Conservation (phyloP, 2,113 vertebrate species). For the Elephantulus edwardii region DNA sequence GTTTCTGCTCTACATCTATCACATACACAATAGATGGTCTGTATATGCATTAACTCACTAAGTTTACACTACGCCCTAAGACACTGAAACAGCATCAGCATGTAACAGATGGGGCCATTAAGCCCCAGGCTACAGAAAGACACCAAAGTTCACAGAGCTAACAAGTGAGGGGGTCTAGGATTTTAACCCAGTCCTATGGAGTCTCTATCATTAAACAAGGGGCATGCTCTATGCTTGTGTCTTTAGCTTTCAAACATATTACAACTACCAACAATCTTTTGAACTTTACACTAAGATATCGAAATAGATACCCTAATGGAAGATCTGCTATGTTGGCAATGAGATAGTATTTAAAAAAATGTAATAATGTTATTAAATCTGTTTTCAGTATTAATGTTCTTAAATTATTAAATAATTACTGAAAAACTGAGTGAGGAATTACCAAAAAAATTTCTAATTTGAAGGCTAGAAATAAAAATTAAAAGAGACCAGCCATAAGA, state of each 20-base stretch:
- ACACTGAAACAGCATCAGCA: accelerated
- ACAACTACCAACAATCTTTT: neutral
- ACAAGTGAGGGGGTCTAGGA: too few relatives aligned
- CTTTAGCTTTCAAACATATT: neutral
- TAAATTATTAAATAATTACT: neutral
- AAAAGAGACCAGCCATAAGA: neutral
- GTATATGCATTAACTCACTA: neutral
- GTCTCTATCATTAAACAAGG: neutral
- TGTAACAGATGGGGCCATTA: neutral
- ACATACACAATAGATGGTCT: neutral
- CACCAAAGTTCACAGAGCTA: too few relatives aligned
- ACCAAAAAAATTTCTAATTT: neutral
- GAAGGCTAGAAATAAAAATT: neutral
- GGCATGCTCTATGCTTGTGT: neutral
- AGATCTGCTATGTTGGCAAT: too few relatives aligned
- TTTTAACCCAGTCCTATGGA: neutral
- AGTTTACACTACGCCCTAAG: neutral
- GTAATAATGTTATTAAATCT: neutral
- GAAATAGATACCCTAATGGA: too few relatives aligned
- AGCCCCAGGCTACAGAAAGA: too few relatives aligned
- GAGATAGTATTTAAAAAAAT: too few relatives aligned
- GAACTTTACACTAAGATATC: neutral
- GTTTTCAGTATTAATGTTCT: constrained; percentile 30
- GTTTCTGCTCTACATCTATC: neutral
- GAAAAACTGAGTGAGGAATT: neutral